Evolutionary conservation across 2,113 vertebrate species (phyloP).

Genomic region (Xenus cinereus): DNA sequence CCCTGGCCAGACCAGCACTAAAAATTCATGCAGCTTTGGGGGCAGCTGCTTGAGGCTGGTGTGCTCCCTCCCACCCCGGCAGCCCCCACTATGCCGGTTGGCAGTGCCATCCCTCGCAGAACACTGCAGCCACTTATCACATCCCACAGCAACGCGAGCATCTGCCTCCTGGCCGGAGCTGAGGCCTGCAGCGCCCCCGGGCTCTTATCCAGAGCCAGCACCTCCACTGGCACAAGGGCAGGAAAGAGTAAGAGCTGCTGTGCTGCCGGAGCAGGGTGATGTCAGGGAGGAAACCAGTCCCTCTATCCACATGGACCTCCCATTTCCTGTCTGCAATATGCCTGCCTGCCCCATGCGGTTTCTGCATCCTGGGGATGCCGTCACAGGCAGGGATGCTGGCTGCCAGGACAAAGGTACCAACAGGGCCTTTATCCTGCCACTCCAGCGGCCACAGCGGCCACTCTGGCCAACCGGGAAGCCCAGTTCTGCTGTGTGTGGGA

Average conservation of each 20-base stretch:
- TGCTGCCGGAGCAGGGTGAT: neutral
- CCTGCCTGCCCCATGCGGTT: neutral
- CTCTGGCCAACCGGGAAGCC: neutral
- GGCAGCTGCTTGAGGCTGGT: neutral
- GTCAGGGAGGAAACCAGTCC: neutral
- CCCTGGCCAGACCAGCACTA: fast-evolving
- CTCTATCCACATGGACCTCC: neutral
- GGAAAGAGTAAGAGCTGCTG: neutral
- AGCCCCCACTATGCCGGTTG: neutral
- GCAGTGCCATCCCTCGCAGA: neutral
- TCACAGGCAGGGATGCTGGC: neutral
- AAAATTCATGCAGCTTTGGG: fast-evolving
- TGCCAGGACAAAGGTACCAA: neutral
- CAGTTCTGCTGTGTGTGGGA: fast-evolving
- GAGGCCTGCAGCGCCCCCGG: neutral
- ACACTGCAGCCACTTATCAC: fast-evolving
- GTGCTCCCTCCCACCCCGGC: neutral
- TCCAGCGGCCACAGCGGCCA: neutral
- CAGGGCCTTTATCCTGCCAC: neutral
- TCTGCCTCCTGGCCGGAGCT: neutral
- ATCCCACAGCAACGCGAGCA: fast-evolving
- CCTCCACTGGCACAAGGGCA: neutral
- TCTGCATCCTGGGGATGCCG: neutral
- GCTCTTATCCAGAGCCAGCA: neutral
- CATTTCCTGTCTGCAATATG: fast-evolving